Conservation (phyloP, 2,797 vertebrate genomes). For the Ceyx erithaca region DNA sequence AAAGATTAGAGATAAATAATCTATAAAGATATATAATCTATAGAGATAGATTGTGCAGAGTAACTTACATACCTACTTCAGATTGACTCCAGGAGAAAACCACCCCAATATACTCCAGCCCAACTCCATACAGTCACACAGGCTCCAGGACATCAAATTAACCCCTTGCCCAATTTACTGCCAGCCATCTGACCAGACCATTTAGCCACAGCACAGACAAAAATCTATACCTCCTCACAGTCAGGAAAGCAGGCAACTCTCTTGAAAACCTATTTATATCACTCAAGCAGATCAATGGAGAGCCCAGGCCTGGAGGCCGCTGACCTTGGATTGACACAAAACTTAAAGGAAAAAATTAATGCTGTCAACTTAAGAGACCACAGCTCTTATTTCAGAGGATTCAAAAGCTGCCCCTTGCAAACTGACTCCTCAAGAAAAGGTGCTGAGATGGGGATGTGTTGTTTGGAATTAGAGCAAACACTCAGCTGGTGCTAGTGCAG, state of each 20-base stretch:
- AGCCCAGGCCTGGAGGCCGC: background rate
- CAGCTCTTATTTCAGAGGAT: background rate
- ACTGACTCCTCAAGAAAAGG: background rate
- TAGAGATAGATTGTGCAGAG: background rate
- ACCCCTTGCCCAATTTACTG: constrained; percentile 18
- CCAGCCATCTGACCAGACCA: constrained; percentile 13
- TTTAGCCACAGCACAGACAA: constrained; percentile 42
- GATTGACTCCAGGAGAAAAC: background rate
- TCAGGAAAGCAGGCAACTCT: constrained; percentile 26
- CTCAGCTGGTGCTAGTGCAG: background rate
- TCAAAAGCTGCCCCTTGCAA: background rate
- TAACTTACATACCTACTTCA: background rate
- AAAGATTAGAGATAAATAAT: no score
- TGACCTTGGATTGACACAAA: constrained; percentile 39
- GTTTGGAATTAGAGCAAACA: background rate
- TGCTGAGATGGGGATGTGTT: background rate
- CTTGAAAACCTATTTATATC: constrained; percentile 44
- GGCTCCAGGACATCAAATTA: constrained; percentile 11
- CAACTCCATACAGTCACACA: background rate
- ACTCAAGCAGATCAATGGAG: constrained; percentile 48
- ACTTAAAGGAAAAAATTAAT: constrained; percentile 37
- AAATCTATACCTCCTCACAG: constrained; percentile 19
- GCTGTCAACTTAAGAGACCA: background rate
- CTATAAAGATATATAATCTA: no score
- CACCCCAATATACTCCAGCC: background rate